Base-by-base conservation (phyloP, 2,113 vertebrate species). In the Tyto alba region DNA sequence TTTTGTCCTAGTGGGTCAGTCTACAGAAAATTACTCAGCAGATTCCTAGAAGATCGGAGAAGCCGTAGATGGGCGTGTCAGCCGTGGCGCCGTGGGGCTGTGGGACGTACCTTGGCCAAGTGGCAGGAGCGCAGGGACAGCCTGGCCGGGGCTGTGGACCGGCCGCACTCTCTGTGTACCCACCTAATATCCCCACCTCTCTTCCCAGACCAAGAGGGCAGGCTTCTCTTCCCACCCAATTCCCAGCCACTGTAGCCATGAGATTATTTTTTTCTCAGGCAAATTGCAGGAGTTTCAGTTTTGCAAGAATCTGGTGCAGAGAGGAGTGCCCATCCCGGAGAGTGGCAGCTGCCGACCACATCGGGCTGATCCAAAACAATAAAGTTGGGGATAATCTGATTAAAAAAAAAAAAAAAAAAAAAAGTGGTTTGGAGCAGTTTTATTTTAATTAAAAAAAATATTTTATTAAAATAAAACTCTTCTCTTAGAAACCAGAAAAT, bases 291-390 rank as follows among this genome's bases (percentile, higher is more conserved):
- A 55, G 22, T 5, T 62, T 47, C 71, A 79, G 22, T 60, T 59
- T 71, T n/a, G 34, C 3, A 48, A 74, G 52, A 85, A 62, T 57
- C 16, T 84, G 67, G 27, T 52, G 38, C 26, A 29, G 26, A 76
- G 6, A 26, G 10, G 21, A 55, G 38, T 22, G 13, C 7, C 0
- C 0, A 7, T 66, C 18, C 30, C 4, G 5, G 10, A 41, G 20
- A 77, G 57, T 6, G 10, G 29, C 40, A 29, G 22, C 34, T 76
- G 30, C 63, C 18, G 15, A 0, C 9, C 5, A 3, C 23, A 23
- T 22, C 3, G 3, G 11, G 29, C 15, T 55, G n/a, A 41, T 71
- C 10, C 41, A 43, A 63, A 86, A 75, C 53, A 27, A 13, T 20
- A 34, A 7, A 30, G 6, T 11, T 38, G 14, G 18, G 29, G n/a